Evolutionary conservation across 2,797 vertebrate species (phyloP).

Genomic region (Mormyrus hasselquistii): DNA sequence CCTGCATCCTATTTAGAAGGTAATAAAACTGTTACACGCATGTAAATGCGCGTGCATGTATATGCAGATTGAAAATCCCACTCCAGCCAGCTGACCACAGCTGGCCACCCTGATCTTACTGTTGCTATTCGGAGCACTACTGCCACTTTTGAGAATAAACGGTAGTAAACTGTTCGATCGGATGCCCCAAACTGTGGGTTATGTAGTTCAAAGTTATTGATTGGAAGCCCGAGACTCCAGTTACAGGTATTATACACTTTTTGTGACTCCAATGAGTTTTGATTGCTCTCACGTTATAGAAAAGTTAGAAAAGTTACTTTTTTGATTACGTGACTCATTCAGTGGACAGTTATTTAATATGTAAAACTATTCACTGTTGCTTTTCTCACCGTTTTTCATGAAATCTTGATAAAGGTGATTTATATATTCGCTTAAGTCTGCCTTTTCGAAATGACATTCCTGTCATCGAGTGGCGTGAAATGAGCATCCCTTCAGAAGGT

Average conservation of each 20-base stretch:
- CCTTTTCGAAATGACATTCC: neutral
- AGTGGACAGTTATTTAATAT: neutral
- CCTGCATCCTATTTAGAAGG: neutral
- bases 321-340: neutral
- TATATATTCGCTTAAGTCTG: neutral
- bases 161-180: neutral
- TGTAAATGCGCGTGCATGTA: neutral
- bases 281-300: neutral
- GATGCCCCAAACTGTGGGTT: neutral
- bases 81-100: neutral
- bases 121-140: neutral
- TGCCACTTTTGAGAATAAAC: neutral
- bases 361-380: neutral
- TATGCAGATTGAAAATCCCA: neutral
- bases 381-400: neutral
- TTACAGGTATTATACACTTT: neutral
- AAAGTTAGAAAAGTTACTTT: neutral
- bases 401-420: neutral
- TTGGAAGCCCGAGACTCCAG: neutral
- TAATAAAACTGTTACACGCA: neutral
- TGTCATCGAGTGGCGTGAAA: neutral
- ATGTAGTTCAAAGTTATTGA: slow-evolving; percentile 1
- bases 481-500: neutral
- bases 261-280: neutral
- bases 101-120: neutral